Evolutionary conservation across 92 coral and sea anemone species (phyloP), one percentile per base, ranked within the genome.

Genomic region (Desmophyllum pertusum): DNA sequence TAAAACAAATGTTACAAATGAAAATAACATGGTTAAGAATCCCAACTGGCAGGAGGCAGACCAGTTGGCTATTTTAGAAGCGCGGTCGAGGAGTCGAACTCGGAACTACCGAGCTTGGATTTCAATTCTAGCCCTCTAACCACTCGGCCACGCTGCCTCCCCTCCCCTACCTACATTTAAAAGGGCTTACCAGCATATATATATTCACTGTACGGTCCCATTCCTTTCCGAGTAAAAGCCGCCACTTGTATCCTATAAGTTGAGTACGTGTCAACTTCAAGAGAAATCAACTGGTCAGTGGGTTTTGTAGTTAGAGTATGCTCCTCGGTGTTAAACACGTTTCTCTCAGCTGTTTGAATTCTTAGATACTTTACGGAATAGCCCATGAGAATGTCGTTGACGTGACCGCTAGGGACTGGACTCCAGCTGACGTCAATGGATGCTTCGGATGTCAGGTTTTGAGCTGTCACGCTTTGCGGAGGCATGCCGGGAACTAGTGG

Each of bases 381-480:
- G 17, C 89, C 85, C 18, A 64, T 6, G 8, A 88, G 36, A 6
- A 40, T 52, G 30, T 89, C 92, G 85, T 88, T 88, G 43, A 84
- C 50, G 27, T 88, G 88, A 7, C 64, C 88, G 3, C 43, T 73
- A 6, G 85, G 88, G 46, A 88, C 88, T 55, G 89, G 85, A 45
- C 63, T 48, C 89, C 92, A 88, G 53, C 25, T 70, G 6, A 88
- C 71, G 4, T 75, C 42, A n/a, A 88, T 84, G 21, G 36, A 39
- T 31, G 38, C 9, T 68, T 42, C 80, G 19, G 92, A 88, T 23
- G 92, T 84, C 2, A 77, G 71, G 76, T 88, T 88, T 27, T 35
- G 17, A 4, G 85, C 88, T 31, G 39, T 27, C 15, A 78, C 15
- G 50, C 40, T 5, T 69, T 72, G 85, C 3, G 88, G 92, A 27